These are phyloP conservation scores for Drosophila kikkawai DNA, from an alignment of 1,140 invertebrate genomes.

Conservation along the genomic window DNA sequence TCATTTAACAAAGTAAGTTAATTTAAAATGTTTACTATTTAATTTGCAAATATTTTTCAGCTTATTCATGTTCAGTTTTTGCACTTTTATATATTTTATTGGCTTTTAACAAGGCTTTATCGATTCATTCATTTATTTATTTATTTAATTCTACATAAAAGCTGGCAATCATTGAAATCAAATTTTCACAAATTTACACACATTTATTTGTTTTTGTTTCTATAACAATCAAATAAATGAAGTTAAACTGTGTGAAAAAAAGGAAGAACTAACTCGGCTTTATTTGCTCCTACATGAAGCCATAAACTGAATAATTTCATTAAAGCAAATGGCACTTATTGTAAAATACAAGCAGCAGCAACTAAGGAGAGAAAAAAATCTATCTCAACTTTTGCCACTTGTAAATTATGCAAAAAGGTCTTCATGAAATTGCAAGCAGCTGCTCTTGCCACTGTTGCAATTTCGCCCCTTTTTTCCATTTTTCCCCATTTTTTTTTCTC, in stretches of 20 bases:
- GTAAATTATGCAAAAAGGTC: conserved; percentile 80
- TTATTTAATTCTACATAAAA: not conserved
- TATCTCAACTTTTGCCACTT: conserved; percentile 65
- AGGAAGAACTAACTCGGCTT: not conserved
- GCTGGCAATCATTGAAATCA: not conserved
- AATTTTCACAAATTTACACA: not conserved
- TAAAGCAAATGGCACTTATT: conserved; percentile 68
- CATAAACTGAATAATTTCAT: conserved; percentile 78
- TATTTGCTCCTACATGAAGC: conserved; percentile 37
- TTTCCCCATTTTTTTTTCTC: not conserved
- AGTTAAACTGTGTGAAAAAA: not conserved
- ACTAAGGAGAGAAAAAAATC: conserved; percentile 11
- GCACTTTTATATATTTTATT: too few relatives aligned
- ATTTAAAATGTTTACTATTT: not conserved
- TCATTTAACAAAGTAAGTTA: conserved; percentile 6
- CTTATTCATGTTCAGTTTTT: not conserved
- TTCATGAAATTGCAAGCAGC: conserved; percentile 73
- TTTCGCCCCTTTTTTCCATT: conserved; percentile 14
- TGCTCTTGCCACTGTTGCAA: conserved; percentile 50
- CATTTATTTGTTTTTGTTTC: conserved; percentile 5
- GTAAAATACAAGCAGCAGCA: conserved; percentile 53
- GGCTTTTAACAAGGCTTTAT: conserved; percentile 1
- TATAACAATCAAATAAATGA: not conserved
- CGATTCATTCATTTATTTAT: not conserved
- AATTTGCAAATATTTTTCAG: not conserved